Evolutionary conservation across 2,888 invertebrate species (phyloP), one percentile per base, ranked within the genome.

Genomic region (Pimpla rufipes): DNA sequence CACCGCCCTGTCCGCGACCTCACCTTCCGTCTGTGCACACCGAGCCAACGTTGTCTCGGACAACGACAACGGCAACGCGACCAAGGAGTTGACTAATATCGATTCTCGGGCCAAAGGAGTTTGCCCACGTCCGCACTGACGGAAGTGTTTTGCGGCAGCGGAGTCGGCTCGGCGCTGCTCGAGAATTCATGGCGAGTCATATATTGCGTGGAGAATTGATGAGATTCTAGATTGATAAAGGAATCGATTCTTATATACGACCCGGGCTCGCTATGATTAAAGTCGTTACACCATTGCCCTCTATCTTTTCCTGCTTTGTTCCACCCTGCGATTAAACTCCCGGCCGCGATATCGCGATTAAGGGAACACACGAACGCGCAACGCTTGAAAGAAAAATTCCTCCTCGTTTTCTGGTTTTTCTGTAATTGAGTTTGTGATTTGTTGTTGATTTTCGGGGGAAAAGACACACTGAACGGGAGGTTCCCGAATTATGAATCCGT

Each of bases 121-220:
- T 64, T 77, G 57, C 29, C 40, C 16, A 37, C 52, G 10, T 62
- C 76, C 35, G 4, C 18, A 37, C 76, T 37, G 77, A 68, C 73
- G 79, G 70, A 74, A 80, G 77, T 80, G 73, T 83, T 50, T 73
- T 62, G 8, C 40, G 35, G 77, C 62, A 29, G 21, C 70, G 40
- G 59, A 52, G 70, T 8, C 52, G 52, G 8, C 66, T n/a, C 42
- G 21, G 59, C 55, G 45, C 55, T 64, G 74, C 74, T 81, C 68
- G 80, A 81, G 74, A 84, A 84, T 84, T 84, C 84, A 66, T 81
- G 78, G 75, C 77, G 59, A 84, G 80, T 84, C 84, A 83, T 83
- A 83, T 83, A 80, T 83, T 80, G 80, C 83, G 80, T 83, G 83
- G 80, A 80, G 77, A 83, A 83, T 83, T 83, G 74, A 83, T 83